Conservation (phyloP, 2,797 vertebrate species). For the Enteromius treurensis region DNA sequence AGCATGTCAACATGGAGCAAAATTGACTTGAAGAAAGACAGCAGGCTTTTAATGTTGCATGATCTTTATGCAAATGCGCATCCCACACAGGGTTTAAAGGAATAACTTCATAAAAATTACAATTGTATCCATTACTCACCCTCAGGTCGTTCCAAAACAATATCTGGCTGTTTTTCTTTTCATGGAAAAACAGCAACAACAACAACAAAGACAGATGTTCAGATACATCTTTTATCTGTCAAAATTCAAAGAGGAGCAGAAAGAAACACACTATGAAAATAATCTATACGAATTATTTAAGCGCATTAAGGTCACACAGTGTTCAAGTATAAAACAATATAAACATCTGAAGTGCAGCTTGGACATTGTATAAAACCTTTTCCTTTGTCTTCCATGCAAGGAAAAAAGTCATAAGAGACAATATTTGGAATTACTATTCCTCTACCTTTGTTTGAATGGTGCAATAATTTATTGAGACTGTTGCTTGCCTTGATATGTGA, state of each 20-base stretch:
- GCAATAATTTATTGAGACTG: neutral
- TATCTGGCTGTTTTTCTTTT: neutral
- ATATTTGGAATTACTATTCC: neutral
- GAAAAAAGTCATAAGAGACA: neutral
- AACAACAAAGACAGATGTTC: neutral
- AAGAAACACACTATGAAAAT: neutral
- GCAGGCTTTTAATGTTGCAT: slow-evolving; percentile 25
- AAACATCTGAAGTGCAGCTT: neutral
- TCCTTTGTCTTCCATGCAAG: neutral
- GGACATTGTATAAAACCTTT: neutral
- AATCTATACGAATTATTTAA: neutral
- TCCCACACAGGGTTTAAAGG: slow-evolving; percentile 25
- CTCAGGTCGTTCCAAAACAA: slow-evolving; percentile 1
- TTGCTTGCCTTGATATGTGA: neutral
- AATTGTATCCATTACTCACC: slow-evolving; percentile 7
- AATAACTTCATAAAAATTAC: neutral
- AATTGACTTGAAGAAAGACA: slow-evolving; percentile 62
- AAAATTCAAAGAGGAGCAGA: neutral
- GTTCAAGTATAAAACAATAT: neutral
- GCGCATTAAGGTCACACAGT: neutral
- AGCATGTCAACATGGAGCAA: slow-evolving; percentile 59
- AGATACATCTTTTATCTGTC: slow-evolving; percentile 6
- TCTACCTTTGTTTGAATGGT: too few relatives aligned
- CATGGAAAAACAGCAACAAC: neutral
- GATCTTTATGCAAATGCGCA: neutral